Evolutionary conservation across 2,888 invertebrate genomes (phyloP).

Genomic region (Agrochola litura): DNA sequence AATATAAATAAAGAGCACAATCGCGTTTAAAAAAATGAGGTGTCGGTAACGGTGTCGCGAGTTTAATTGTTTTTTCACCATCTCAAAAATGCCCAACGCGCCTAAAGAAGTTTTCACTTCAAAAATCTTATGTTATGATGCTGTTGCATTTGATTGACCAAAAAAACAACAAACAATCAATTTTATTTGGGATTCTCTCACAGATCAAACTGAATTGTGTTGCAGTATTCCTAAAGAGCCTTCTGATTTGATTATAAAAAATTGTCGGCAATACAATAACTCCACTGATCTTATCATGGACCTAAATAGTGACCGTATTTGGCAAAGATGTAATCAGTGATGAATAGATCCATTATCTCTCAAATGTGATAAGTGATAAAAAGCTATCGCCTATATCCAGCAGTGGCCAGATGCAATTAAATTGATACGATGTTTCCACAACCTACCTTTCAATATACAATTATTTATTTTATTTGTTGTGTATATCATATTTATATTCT

Average conservation of each 20-base stretch:
- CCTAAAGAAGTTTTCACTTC: no score
- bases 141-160: neutral
- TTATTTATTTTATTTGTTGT: neutral
- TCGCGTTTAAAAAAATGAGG: no score
- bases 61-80: no score
- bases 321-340: neutral
- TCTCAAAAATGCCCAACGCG: no score
- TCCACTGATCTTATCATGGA: slow-evolving; percentile 2
- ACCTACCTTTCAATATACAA: neutral
- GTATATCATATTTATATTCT: neutral
- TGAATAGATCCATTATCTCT: neutral
- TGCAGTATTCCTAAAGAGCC: no score
- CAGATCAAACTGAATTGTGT: neutral
- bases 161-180: neutral
- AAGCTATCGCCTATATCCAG: neutral
- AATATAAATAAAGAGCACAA: no score
- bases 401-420: neutral
- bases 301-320: slow-evolving; percentile 5
- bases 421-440: neutral
- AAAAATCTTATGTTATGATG: neutral
- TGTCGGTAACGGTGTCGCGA: no score
- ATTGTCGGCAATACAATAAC: neutral
- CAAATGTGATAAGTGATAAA: neutral
- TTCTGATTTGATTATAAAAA: no score
- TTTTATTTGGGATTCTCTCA: neutral